These are phyloP conservation scores for Euzophera pinguis DNA, from an alignment of 2,888 invertebrate species.

Conservation along the genomic window DNA sequence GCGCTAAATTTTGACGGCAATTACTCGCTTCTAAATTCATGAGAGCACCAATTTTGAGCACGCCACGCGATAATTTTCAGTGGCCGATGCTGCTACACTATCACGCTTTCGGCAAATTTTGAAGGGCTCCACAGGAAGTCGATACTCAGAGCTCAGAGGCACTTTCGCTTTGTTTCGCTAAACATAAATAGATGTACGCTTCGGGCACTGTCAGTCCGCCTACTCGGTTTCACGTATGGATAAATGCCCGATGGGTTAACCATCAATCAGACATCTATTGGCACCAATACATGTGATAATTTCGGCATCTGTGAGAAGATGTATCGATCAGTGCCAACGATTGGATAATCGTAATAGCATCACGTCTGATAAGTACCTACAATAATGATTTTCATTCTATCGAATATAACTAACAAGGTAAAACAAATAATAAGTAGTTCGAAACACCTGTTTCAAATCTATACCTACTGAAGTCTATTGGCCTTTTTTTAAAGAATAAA, in stretches of 20 bases:
- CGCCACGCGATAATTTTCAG: slow-evolving; percentile 70
- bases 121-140: slow-evolving; percentile 61
- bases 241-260: slow-evolving; percentile 44
- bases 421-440: too few relatives aligned
- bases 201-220: slow-evolving; percentile 43
- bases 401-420: too few relatives aligned
- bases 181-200: slow-evolving; percentile 35
- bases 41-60: slow-evolving; percentile 65
- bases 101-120: slow-evolving; percentile 54
- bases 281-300: slow-evolving; percentile 66
- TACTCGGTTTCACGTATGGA: slow-evolving; percentile 39
- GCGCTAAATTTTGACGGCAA: slow-evolving; percentile 60
- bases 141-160: slow-evolving; percentile 49
- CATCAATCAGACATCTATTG: slow-evolving; percentile 64
- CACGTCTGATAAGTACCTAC: slow-evolving; percentile 30
- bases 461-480: too few relatives aligned
- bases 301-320: slow-evolving; percentile 58
- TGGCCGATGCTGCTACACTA: slow-evolving; percentile 49
- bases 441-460: too few relatives aligned
- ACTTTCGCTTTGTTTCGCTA: slow-evolving; percentile 52
- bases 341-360: slow-evolving; percentile 55
- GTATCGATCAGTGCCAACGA: slow-evolving; percentile 60
- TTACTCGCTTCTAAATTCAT: slow-evolving; percentile 62
- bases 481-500: not conserved
- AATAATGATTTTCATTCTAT: slow-evolving; percentile 3